Evolutionary conservation across 2,888 invertebrate species (phyloP).

Genomic region (Lysandra coridon): DNA sequence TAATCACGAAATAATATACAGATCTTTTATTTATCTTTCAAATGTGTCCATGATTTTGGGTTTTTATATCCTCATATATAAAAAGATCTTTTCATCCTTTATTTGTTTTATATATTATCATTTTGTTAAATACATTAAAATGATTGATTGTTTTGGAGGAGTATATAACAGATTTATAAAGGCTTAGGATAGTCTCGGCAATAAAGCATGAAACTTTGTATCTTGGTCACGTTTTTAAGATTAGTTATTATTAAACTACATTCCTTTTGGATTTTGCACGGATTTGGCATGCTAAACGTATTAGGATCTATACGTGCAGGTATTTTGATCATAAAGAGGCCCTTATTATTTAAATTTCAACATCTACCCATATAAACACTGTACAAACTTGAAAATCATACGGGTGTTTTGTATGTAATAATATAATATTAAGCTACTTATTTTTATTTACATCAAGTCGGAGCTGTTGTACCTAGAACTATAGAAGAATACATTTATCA

Average conservation of each 20-base stretch:
- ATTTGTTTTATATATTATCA: background rate
- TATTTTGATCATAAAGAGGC: constrained; percentile 1
- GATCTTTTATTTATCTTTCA: too few relatives aligned
- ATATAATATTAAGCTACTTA: too few relatives aligned
- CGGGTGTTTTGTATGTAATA: too few relatives aligned
- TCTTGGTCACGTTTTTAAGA: background rate
- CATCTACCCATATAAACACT: too few relatives aligned
- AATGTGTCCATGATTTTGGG: background rate
- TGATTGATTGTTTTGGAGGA: too few relatives aligned
- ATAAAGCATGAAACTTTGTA: background rate
- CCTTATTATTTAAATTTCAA: background rate
- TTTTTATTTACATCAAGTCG: too few relatives aligned
- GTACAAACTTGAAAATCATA: too few relatives aligned
- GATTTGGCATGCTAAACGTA: background rate
- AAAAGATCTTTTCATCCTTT: background rate
- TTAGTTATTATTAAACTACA: background rate
- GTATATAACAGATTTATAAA: background rate
- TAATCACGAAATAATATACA: too few relatives aligned
- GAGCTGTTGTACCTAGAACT: too few relatives aligned
- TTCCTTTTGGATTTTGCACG: background rate
- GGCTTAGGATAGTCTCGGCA: background rate
- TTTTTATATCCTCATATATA: background rate
- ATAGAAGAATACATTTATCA: too few relatives aligned
- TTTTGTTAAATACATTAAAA: too few relatives aligned
- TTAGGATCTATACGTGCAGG: background rate